Base-by-base conservation (phyloP, 2,888 invertebrate genomes). In the Cordilura impudica region DNA sequence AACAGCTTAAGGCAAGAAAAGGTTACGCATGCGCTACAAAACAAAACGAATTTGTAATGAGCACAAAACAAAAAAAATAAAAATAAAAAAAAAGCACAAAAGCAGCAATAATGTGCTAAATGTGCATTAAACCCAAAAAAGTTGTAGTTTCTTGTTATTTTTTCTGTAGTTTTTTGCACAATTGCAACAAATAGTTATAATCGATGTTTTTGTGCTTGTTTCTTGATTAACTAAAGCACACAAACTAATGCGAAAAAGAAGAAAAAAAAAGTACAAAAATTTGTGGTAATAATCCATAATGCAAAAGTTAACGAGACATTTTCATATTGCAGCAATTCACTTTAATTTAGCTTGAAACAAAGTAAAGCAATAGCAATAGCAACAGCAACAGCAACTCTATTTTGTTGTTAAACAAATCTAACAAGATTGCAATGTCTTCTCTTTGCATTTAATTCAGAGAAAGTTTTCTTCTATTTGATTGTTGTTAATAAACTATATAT, bases 21-120 rank as follows among this genome's bases (percentile, higher is more conserved):
- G 79, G 79, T 75, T 79, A 75, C 79, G 75, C 75, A 79, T 75
- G 79, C 75, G 71, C 63, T 14, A 43, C 7, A 35, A 70, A 19
- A 49, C 45, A 39, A 12, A 3, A 26, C n/a, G 43, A 71, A 72
- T 56, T 65, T 21, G 19, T 65, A 78, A 78, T 54, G 31, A 51
- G 39, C 23, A 19, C 43, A 23, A 26, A 12, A 60, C 43, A 12
- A 71, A 49, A 39, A 10, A 65, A 7, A 53, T 4, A 23, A 16
- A 12, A 19, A 14, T 43, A 39, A 35, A 16, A 31, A 61, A 56
- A 3, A 10, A 58, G 10, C n/a, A 12, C 16, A 23, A 23, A 18
- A n/a, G 18, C 19, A 73, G 51, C 51, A 39, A 43, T 21, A 51
- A 29, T 66, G 74, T 16, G 66, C 71, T 63, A 71, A 71, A 75